These are phyloP conservation scores for Tupaia chinensis DNA, from an alignment of 2,113 vertebrate genomes.

Conservation along the genomic window DNA sequence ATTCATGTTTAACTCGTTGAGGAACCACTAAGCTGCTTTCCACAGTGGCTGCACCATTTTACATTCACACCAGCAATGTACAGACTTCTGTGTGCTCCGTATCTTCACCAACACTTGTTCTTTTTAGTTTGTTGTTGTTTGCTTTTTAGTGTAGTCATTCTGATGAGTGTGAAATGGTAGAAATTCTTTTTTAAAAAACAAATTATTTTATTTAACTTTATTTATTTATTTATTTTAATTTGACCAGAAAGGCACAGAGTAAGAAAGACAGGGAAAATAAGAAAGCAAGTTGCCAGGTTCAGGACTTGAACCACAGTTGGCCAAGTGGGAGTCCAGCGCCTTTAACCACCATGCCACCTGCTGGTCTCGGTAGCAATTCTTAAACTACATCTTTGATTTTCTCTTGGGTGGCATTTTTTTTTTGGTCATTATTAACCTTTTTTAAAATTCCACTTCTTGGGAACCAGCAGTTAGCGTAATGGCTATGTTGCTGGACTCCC, in stretches of 20 bases:
- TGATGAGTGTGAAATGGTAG: background rate
- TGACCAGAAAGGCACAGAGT: too few species aligned
- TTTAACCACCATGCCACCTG: too few species aligned
- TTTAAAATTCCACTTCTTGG: background rate
- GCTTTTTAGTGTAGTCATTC: background rate
- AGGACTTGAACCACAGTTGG: too few species aligned
- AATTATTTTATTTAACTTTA: too few species aligned
- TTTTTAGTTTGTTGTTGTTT: accelerated
- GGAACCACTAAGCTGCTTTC: background rate
- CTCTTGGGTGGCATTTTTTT: background rate
- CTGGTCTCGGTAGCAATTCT: too few species aligned
- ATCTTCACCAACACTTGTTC: background rate
- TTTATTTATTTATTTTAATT: too few species aligned
- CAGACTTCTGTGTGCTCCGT: background rate
- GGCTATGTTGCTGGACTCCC: too few species aligned
- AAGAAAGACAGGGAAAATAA: too few species aligned
- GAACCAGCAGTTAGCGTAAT: too few species aligned
- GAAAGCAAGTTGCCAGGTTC: too few species aligned
- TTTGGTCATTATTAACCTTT: background rate
- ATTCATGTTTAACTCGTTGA: background rate
- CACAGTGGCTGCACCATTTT: background rate
- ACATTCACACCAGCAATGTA: background rate
- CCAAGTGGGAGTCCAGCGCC: too few species aligned
- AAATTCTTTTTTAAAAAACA: background rate
- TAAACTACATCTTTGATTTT: constrained; percentile 11